These are phyloP conservation scores for Helarctos malayanus DNA, from an alignment of 2,797 vertebrate genomes.

Conservation along the genomic window DNA sequence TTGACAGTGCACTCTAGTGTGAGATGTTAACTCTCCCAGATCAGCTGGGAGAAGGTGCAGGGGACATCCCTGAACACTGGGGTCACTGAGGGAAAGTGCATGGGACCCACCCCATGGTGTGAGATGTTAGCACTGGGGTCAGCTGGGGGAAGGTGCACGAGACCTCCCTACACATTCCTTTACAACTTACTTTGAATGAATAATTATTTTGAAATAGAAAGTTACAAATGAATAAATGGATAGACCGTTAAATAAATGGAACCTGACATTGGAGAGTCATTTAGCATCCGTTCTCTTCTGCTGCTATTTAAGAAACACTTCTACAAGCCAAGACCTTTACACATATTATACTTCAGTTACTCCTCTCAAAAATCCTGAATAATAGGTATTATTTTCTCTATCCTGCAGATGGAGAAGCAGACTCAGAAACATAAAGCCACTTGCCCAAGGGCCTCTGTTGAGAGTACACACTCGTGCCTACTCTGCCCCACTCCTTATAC, in stretches of 20 bases:
- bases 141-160: not conserved
- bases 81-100: no score
- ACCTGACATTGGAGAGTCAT: not conserved
- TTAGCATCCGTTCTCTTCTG: not conserved
- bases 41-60: not conserved
- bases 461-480: not conserved
- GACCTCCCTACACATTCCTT: not conserved
- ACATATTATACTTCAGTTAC: not conserved
- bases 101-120: not conserved
- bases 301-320: not conserved
- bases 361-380: not conserved
- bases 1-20: rapidly evolving
- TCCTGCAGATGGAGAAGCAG: not conserved
- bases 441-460: not conserved
- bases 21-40: not conserved
- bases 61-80: not conserved
- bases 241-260: not conserved
- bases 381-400: not conserved
- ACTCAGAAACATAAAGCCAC: not conserved
- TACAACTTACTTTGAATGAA: not conserved
- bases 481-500: not conserved
- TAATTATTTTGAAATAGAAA: not conserved
- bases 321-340: not conserved
- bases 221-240: not conserved
- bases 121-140: no score